phyloP scores from a whole-genome alignment of 1,140 invertebrate genomes.

The Drosophila sp. region DNA sequence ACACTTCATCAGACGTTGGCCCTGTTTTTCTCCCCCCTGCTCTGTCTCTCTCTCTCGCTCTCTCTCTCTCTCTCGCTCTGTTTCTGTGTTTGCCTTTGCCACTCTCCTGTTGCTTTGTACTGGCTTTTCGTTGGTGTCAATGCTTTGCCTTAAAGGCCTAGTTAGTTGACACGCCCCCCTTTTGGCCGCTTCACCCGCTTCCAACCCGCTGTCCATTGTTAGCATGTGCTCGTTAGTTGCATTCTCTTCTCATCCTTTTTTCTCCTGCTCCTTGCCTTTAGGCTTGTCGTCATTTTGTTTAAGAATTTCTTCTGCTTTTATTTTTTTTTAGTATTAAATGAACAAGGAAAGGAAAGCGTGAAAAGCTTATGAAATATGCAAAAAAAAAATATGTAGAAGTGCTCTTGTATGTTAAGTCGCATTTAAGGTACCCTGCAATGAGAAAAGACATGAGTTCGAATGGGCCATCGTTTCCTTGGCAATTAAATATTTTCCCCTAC shows the following conservation, averaged over 20 bases:
- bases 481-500: too few species aligned
- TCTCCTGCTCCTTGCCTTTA: conserved; percentile 43
- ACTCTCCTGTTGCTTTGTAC: conserved; percentile 67
- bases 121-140: conserved; percentile 58
- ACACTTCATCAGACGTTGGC: conserved; percentile 80
- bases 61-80: conserved; percentile 22
- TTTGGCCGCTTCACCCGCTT: neutral
- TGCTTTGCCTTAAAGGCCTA: conserved; percentile 78
- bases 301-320: conserved; percentile 51
- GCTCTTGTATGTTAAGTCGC: neutral
- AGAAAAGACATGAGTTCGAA: neutral
- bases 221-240: conserved; percentile 71
- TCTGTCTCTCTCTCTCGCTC: neutral
- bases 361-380: conserved; percentile 72
- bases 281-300: conserved; percentile 72
- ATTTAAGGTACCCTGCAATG: conserved; percentile 8
- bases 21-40: conserved; percentile 41
- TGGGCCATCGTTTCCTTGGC: too few species aligned
- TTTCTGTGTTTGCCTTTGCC: conserved; percentile 32
- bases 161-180: conserved; percentile 36
- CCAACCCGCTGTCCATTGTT: conserved; percentile 51
- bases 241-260: conserved; percentile 42
- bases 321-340: conserved; percentile 71
- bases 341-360: conserved; percentile 64
- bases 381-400: conserved; percentile 28